Base-by-base conservation (phyloP, 2,888 invertebrate genomes). In the Emmelina monodactyla region DNA sequence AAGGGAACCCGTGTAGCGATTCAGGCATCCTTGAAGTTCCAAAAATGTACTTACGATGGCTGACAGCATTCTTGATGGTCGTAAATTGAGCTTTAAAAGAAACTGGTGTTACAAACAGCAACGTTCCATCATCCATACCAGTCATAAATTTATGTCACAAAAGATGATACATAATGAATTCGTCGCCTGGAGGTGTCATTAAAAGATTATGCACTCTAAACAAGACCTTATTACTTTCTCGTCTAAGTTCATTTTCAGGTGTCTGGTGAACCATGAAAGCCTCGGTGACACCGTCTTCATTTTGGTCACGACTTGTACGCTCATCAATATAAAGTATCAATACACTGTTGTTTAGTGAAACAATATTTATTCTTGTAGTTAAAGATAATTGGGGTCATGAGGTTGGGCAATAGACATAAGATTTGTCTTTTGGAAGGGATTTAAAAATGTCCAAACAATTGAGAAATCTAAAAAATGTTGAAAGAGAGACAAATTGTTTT, bases 91-190 rank as follows among this genome's bases (percentile, higher is more conserved):
- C 11, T 25, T 25, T 11, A 11, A 25, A 9, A 7, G 3, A 7
- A 10, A 25, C 25, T 25, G n/a, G 25, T 25, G 25, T 25, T 25
- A 25, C 25, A 25, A 25, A 25, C n/a, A 9, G 11, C 25, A 25
- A 60, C 60, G 54, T 59, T 67, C 59, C 56, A 62, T 70, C 69
- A 70, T 56, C 49, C 51, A 54, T 61, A 59, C 57, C 53, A 55
- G 59, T 61, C 66, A 70, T 73, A 71, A 68, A 75, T 72, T 63
- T 70, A 71, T 68, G 68, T 68, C 72, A 67, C 60, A 58, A 54
- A 59, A 64, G 62, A 72, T 69, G 65, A 69, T 67, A 61, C 59
- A 62, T 70, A 66, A 69, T 69, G 58, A 58, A 63, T 64, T 57
- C 51, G 49, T 53, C 48, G 65, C 69, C 56, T 51, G 49, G 45